These are phyloP conservation scores for Accipiter virgatus DNA, from an alignment of 2,113 vertebrate species.

Conservation along the genomic window DNA sequence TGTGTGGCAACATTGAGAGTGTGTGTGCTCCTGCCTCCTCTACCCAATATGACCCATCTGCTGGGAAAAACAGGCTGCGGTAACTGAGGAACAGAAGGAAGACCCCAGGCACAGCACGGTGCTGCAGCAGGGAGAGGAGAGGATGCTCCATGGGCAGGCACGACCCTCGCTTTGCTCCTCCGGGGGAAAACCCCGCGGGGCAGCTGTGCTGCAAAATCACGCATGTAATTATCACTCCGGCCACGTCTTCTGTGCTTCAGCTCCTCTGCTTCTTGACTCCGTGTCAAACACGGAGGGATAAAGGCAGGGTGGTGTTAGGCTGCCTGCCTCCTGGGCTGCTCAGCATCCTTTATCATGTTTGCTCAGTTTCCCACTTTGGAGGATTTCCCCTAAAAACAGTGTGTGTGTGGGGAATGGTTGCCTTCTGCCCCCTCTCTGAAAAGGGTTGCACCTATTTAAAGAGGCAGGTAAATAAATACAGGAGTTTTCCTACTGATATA, in stretches of 20 bases:
- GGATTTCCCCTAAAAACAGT: neutral
- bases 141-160: neutral
- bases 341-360: neutral
- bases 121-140: neutral
- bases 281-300: neutral
- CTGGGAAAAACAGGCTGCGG: neutral
- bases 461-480: neutral
- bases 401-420: neutral
- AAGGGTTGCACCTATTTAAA: neutral
- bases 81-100: neutral
- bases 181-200: neutral
- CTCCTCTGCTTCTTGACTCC: neutral
- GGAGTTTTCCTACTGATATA: neutral
- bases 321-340: neutral
- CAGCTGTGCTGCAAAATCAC: neutral
- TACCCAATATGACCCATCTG: neutral
- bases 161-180: neutral
- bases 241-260: neutral
- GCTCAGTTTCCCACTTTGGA: neutral
- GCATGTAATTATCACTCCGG: neutral
- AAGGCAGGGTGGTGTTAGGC: neutral
- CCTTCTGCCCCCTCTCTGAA: neutral
- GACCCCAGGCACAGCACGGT: neutral
- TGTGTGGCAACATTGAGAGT: fast-evolving
- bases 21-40: neutral